Conservation (phyloP, 1,140 invertebrate species). For the Teleogryllus occipitalis region DNA sequence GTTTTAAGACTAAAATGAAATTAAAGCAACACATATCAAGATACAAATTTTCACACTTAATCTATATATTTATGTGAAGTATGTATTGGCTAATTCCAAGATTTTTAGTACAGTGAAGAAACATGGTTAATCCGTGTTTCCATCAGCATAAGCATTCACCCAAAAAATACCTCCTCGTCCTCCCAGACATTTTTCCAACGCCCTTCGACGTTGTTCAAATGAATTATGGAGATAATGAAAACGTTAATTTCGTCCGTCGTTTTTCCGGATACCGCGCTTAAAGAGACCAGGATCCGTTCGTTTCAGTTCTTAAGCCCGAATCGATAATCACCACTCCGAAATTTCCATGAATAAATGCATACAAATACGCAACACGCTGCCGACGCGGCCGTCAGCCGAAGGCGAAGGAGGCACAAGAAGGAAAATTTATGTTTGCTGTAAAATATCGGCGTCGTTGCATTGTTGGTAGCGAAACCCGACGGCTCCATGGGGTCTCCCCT, state of each 20-base stretch:
- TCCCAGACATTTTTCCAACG: too few species aligned
- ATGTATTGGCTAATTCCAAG: too few species aligned
- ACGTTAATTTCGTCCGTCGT: background rate
- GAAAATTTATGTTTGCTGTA: background rate
- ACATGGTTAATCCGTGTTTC: too few species aligned
- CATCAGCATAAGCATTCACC: too few species aligned
- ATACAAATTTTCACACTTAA: too few species aligned
- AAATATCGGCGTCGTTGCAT: background rate
- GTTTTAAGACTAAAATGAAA: too few species aligned
- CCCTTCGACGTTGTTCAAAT: background rate
- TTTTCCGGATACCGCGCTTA: background rate
- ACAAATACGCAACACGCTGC: background rate
- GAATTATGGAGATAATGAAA: background rate
- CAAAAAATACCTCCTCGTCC: too few species aligned
- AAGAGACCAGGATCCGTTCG: background rate
- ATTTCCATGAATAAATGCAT: slow-evolving; percentile 2
- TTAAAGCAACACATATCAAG: too few species aligned
- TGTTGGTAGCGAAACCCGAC: background rate
- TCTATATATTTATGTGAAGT: too few species aligned
- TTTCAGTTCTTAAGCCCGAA: background rate
- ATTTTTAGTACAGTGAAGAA: too few species aligned
- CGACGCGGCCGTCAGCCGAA: background rate
- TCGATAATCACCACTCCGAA: background rate
- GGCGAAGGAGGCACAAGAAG: too few species aligned
- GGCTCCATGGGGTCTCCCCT: background rate